A percentile compares a stretch with the other conserved stretches of the same genome.
Evolutionary conservation across 2,888 invertebrate genomes (phyloP).

Genomic region (Limenitis camilla): DNA sequence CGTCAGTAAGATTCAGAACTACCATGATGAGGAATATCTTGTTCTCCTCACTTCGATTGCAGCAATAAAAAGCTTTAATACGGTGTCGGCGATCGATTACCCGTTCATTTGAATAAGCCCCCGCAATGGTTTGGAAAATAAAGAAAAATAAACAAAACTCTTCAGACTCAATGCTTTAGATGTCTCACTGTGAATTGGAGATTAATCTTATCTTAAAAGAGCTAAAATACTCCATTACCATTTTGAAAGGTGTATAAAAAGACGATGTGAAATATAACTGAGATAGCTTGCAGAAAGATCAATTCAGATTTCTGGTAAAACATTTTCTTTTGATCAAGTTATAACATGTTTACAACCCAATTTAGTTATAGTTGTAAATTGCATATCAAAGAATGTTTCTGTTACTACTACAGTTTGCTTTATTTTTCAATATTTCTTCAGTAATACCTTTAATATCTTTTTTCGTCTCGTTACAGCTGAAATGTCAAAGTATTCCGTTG

Average conservation of each 20-base stretch:
- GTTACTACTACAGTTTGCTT: no score
- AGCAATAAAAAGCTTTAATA: constrained; percentile 16
- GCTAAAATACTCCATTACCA: constrained; percentile 20
- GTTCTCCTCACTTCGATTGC: constrained; percentile 10
- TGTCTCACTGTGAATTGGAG: constrained; percentile 19
- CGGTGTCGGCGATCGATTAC: constrained; percentile 20
- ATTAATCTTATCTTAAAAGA: constrained; percentile 22
- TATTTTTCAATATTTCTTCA: no score
- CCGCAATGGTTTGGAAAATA: constrained; percentile 30
- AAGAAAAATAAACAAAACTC: constrained; percentile 21
- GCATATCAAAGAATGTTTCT: no score
- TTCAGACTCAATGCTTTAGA: constrained; percentile 14
- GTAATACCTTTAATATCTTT: no score
- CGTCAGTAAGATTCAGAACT: constrained; percentile 12
- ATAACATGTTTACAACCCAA: no score
- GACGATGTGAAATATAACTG: constrained; percentile 10
- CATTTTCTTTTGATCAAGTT: constrained; percentile 1
- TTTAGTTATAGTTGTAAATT: constrained; percentile 11
- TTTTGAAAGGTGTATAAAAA: constrained; percentile 16
- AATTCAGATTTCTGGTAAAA: not conserved
- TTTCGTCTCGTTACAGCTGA: no score
- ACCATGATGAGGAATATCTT: constrained; percentile 11
- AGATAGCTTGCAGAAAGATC: constrained; percentile 6
- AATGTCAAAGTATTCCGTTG: not conserved
- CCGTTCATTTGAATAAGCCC: constrained; percentile 51